These are phyloP conservation scores for Drosophila sordidula DNA, from an alignment of 2,888 invertebrate genomes.

Conservation along the genomic window DNA sequence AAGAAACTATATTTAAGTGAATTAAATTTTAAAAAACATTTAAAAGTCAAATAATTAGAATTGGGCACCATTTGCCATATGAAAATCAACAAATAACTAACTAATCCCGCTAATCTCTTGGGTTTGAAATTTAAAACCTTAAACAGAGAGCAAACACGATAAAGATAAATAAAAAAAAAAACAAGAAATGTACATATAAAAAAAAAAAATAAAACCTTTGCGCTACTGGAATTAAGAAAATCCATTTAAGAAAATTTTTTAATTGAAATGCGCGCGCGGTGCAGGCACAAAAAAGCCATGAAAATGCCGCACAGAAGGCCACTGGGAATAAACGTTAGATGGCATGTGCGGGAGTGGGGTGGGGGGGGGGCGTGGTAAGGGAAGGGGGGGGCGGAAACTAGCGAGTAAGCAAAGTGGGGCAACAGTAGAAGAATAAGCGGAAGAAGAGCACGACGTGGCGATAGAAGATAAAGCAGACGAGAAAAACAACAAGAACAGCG, in stretches of 20 bases:
- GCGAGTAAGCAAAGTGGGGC: conserved; percentile 15
- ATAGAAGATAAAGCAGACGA: conserved; percentile 1
- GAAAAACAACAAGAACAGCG: conserved; percentile 13
- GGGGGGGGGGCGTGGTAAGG: not conserved
- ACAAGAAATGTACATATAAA: conserved; percentile 3
- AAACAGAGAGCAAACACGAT: not conserved
- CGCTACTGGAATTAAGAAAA: conserved; percentile 41
- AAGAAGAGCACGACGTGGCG: conserved; percentile 1
- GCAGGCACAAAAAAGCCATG: conserved; percentile 27
- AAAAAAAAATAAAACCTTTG: conserved; percentile 19
- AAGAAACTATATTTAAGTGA: not conserved
- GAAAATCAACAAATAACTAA: conserved; percentile 1
- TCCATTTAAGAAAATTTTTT: conserved; percentile 46
- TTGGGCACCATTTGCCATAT: not conserved
- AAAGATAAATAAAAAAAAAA: conserved; percentile 3
- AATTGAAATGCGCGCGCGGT: conserved; percentile 44
- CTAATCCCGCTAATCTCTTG: conserved; percentile 24
- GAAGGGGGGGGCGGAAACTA: not conserved
- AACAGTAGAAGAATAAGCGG: conserved; percentile 2
- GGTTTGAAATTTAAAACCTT: conserved; percentile 17
- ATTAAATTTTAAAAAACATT: not conserved
- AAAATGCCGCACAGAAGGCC: conserved; percentile 30
- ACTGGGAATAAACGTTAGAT: not conserved
- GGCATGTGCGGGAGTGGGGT: not conserved
- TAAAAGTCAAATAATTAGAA: not conserved